Percentiles rank a stretch among this genome's conserved stretches.
phyloP scores from a whole-genome alignment of 2,797 vertebrate species.

The Salmo trutta region DNA sequence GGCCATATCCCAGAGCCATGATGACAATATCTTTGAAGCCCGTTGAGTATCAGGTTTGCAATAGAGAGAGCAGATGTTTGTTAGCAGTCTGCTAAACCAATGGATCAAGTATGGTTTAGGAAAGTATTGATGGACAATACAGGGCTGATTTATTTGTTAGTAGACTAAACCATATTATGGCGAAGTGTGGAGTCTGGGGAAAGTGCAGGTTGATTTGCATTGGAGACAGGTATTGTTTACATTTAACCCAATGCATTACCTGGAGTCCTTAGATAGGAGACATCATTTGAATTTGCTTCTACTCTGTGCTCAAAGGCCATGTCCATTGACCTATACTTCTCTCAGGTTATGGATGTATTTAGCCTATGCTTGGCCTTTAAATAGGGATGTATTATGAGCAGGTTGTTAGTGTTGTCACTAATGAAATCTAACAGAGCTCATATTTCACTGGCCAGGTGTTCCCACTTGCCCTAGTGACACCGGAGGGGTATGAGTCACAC shows the following conservation, averaged over 20 bases:
- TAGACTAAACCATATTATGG: conserved; percentile 6
- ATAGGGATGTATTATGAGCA: background rate
- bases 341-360: background rate
- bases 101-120: background rate
- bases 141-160: background rate
- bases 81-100: no score
- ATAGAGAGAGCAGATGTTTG: background rate
- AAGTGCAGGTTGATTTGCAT: conserved; percentile 12
- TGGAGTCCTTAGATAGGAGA: background rate
- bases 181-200: background rate
- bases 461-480: background rate
- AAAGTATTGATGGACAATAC: background rate
- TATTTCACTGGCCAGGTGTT: conserved; percentile 6
- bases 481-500: background rate
- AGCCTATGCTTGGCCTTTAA: background rate
- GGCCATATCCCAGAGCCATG: no score
- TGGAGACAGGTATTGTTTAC: conserved; percentile 24
- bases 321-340: conserved; percentile 11
- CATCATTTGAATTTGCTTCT: background rate
- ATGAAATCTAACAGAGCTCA: background rate
- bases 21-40: no score
- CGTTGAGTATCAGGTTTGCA: no score
- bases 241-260: background rate
- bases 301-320: conserved; percentile 16
- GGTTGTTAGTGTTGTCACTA: background rate